phyloP scores from a whole-genome alignment of 2,113 vertebrate species.

The Planiliza haematocheilus region DNA sequence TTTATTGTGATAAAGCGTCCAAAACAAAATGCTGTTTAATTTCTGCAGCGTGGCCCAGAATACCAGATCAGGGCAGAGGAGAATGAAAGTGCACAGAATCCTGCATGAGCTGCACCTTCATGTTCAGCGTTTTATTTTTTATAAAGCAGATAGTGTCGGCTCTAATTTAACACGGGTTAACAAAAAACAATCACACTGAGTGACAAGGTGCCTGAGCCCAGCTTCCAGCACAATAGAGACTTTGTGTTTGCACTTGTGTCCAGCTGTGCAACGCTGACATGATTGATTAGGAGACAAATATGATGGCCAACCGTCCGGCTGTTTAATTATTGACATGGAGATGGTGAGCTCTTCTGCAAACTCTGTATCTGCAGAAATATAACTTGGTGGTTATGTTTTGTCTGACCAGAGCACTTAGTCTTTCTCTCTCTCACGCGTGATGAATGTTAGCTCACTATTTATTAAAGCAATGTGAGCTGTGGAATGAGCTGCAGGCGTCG shows the following conservation, averaged over 20 bases:
- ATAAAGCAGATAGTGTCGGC: background rate
- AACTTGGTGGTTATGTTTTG: no score
- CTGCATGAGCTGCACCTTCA: background rate
- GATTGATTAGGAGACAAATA: background rate
- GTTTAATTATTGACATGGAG: background rate
- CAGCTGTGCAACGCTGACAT: background rate
- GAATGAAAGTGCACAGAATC: background rate
- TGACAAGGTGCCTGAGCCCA: no score
- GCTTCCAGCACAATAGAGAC: background rate
- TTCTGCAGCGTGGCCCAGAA: background rate
- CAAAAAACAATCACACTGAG: no score
- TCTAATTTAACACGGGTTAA: background rate
- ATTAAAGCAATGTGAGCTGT: background rate
- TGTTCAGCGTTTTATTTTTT: no score
- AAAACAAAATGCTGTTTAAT: conserved; percentile 8
- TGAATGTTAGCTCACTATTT: no score
- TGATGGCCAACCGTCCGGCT: no score
- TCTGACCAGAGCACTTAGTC: no score
- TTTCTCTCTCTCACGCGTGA: background rate
- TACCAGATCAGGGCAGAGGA: conserved; percentile 4
- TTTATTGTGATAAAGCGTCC: conserved; percentile 13
- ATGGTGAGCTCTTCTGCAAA: no score
- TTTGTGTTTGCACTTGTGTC: background rate
- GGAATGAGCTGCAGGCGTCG: background rate
- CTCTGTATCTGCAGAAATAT: no score